phyloP scores from a whole-genome alignment of 2,888 invertebrate species.

The Malacosoma neustria region DNA sequence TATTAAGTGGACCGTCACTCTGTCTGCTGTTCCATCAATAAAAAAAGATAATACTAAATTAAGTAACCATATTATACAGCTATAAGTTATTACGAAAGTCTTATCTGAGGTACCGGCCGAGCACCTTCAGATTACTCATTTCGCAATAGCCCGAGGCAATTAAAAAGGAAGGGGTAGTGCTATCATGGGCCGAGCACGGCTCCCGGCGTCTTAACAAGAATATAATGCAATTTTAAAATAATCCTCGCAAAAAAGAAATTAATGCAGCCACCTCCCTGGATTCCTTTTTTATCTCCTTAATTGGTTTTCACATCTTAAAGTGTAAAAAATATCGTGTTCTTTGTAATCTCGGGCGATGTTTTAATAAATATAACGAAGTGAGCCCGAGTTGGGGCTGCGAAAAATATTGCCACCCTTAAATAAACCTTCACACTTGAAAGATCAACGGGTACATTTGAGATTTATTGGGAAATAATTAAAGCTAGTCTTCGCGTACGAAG shows the following conservation, averaged over 20 bases:
- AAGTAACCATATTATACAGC: background rate
- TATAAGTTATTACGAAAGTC: constrained; percentile 39
- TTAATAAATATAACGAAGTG: constrained; percentile 76
- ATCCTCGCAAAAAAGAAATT: constrained; percentile 74
- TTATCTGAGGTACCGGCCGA: constrained; percentile 52
- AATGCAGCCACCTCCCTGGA: constrained; percentile 73
- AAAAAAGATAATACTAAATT: no score
- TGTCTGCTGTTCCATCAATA: no score
- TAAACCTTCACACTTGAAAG: constrained; percentile 72
- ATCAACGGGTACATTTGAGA: constrained; percentile 60
- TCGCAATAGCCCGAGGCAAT: constrained; percentile 71
- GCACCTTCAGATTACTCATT: constrained; percentile 71
- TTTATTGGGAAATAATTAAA: constrained; percentile 71
- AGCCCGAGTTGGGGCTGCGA: constrained; percentile 46
- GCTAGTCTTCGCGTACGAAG: constrained; percentile 36
- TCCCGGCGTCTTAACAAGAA: constrained; percentile 68
- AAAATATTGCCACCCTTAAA: constrained; percentile 69
- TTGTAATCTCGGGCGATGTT: constrained; percentile 74
- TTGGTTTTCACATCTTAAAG: constrained; percentile 75
- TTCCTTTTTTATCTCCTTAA: constrained; percentile 75
- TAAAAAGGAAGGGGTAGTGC: constrained; percentile 72
- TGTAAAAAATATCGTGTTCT: constrained; percentile 74
- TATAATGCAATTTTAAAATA: constrained; percentile 76
- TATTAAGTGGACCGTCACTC: no score
- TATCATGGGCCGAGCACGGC: constrained; percentile 65